A percentile compares a stretch with the other conserved stretches of the same genome.
Evolutionary conservation across 2,888 invertebrate genomes (phyloP).

Genomic region (Acleris holmiana): DNA sequence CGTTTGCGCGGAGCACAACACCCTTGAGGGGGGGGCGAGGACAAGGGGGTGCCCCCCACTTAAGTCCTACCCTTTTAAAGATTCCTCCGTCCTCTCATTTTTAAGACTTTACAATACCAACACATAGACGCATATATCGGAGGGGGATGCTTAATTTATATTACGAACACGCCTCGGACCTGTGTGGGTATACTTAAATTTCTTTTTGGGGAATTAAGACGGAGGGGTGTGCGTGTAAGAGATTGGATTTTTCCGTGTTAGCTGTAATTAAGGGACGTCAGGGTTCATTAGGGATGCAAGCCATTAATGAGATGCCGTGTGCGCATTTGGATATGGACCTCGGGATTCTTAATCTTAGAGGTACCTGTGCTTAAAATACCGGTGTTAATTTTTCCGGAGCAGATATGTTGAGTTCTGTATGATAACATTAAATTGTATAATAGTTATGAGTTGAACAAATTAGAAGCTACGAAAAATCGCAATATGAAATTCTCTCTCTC

Average conservation of each 20-base stretch:
- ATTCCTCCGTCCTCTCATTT: constrained; percentile 82
- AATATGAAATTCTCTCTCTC: too few species aligned
- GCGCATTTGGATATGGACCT: constrained; percentile 24
- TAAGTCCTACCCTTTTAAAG: constrained; percentile 84
- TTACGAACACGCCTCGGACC: constrained; percentile 50
- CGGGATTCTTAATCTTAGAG: too few species aligned
- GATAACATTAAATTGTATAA: too few species aligned
- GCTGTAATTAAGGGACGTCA: constrained; percentile 70
- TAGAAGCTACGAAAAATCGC: too few species aligned
- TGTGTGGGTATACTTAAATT: constrained; percentile 50
- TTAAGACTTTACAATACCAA: constrained; percentile 83
- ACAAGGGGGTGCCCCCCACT: constrained; percentile 66
- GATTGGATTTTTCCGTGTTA: constrained; percentile 82
- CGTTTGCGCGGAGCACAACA: constrained; percentile 69
- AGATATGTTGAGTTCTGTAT: background rate
- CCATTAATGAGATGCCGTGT: constrained; percentile 31
- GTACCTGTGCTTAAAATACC: background rate
- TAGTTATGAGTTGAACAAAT: too few species aligned
- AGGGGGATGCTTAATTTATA: constrained; percentile 73
- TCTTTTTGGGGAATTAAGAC: constrained; percentile 53
- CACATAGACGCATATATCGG: constrained; percentile 69
- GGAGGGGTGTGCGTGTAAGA: constrained; percentile 55
- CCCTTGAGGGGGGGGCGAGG: constrained; percentile 56
- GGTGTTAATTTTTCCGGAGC: background rate
- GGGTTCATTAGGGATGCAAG: constrained; percentile 56